Base-by-base conservation (phyloP, 2,113 vertebrate genomes). In the Pomatostomus ruficeps region DNA sequence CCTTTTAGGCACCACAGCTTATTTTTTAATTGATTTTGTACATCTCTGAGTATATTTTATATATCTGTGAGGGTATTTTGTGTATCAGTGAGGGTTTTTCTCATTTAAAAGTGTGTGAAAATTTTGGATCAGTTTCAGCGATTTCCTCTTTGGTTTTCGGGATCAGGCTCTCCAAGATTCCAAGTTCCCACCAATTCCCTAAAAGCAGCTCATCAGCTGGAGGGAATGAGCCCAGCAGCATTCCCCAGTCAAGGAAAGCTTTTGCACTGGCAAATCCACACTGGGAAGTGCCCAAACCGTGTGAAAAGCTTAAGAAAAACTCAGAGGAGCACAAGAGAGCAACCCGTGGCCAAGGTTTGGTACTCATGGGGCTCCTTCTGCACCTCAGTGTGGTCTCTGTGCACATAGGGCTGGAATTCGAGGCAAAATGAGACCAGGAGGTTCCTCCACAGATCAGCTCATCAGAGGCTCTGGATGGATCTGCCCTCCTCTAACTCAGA, bases 391-490 rank as follows among this genome's bases (percentile, higher is more conserved):
- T 22, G 14, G 36, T 19, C 7, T 61, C 45, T 90, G 33, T 54
- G 54, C 38, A 5, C 0, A 0, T 1, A 54, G 45, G 8, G 17
- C 1, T 35, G 35, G 48, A 75, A 45, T 62, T 85, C 23, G 52
- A 58, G 62, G 38, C 38, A 46, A 72, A 79, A 65, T 6, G 11
- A 0, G 1, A 31, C 45, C 72, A 15, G 22, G 17, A 52, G 61
- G 48, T 75, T 57, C 20, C 55, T 86, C 33, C 54, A 35, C 31
- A 57, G 19, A n/a, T 21, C 46, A 84, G 9, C 17, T 63, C 51
- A 43, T 42, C 46, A 31, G 5, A 77, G 51, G 79, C 28, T 95
- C 31, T 81, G 75, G 49, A 6, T 42, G 74, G n/a, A 75, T 12
- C 54, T 93, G 18, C 28, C 19, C n/a, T 66, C 20, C 26, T 46